Conservation (phyloP, 2,888 invertebrate species). For the Latheticus oryzae region DNA sequence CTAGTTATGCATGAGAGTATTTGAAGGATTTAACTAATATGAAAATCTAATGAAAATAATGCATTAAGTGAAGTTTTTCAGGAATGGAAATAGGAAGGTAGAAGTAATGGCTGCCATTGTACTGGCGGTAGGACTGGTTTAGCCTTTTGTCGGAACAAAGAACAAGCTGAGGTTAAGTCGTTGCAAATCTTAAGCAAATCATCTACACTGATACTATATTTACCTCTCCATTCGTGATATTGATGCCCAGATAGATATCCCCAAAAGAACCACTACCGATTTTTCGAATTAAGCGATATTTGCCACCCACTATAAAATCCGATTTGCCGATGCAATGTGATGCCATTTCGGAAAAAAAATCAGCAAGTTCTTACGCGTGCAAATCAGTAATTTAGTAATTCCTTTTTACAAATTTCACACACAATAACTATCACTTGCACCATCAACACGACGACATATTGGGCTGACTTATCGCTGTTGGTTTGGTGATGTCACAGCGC, state of each 20-base stretch:
- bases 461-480: constrained; percentile 64
- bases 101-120: constrained; percentile 55
- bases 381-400: constrained; percentile 63
- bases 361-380: constrained; percentile 55
- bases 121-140: constrained; percentile 26
- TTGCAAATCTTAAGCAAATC: not conserved
- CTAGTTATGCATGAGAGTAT: constrained; percentile 39
- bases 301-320: constrained; percentile 89
- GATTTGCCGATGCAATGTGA: constrained; percentile 66
- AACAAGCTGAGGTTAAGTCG: constrained; percentile 21
- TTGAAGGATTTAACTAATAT: no score
- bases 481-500: constrained; percentile 54
- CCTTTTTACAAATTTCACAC: constrained; percentile 63
- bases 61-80: not conserved
- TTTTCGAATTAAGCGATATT: constrained; percentile 95
- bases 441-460: constrained; percentile 72
- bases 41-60: no score
- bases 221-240: constrained; percentile 91
- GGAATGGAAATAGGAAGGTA: not conserved
- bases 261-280: constrained; percentile 99
- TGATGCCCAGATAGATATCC: constrained; percentile 97
- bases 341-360: constrained; percentile 65
- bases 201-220: no score
- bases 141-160: constrained; percentile 28
- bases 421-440: constrained; percentile 66